Evolutionary conservation across 92 coral and sea anemone species (phyloP), one percentile per base, ranked within the genome.

Genomic region (Actinernus sp.): DNA sequence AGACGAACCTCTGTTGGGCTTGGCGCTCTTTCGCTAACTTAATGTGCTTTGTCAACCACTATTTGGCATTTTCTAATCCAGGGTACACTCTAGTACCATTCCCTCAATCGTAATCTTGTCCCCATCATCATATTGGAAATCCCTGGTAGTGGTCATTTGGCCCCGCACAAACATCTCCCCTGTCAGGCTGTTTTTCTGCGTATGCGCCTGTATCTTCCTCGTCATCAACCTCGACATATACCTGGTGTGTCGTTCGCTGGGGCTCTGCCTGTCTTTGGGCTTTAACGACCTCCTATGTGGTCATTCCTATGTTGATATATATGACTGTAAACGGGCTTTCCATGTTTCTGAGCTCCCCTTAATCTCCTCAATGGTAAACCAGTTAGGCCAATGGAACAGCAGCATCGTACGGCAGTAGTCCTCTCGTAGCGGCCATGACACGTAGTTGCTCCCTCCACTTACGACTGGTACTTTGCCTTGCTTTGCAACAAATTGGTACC

Each of bases 351-450:
- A 65, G 1, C 22, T 30, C 24, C 69, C 31, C 60, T 24, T 71
- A 11, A 49, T 49, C 65, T 61, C 81, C 61, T 60, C 71, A 31
- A 73, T 49, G 31, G 45, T 16, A 61, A 73, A 73, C 80, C 71
- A 73, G 63, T 29, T 73, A 14, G 80, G 80, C 80, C 80, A 73
- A 36, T 44, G 68, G 8, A 61, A 28, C 37, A 61, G 53, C 14
- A 43, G 33, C 68, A 43, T 61, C 14, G 72, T 49, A 17, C 72
- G 28, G 19, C 72, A 46, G 47, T 30, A 65, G 61, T 49, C 72
- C 27, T 49, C 61, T 9, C 48, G 19, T n/a, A 65, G 34, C 6
- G 72, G 72, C 72, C 56, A 65, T 2, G 72, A 44, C 1, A 58
- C 61, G 8, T 65, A 56, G 0, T 41, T 65, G 8, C 56, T 23